Evolutionary conservation across 92 coral and sea anemone genomes (phyloP).

Genomic region (Desmophyllum pertusum): DNA sequence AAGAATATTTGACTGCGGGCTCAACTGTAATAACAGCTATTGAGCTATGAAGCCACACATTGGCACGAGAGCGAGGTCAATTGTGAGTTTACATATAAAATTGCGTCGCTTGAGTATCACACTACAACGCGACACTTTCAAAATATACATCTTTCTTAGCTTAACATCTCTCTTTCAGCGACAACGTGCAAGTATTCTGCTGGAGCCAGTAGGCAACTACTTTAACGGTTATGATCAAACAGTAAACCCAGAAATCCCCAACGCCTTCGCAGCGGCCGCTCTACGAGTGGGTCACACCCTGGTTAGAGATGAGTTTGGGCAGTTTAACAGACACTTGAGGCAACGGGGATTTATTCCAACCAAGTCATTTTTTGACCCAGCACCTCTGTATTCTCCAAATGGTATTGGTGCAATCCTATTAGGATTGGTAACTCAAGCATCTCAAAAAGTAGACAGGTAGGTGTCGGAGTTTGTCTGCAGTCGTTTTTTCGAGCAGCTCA

Average conservation of each 20-base stretch:
- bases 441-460: slow-evolving; percentile 42
- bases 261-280: slow-evolving; percentile 49
- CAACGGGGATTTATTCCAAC: slow-evolving; percentile 20
- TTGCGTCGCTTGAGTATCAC: too few relatives aligned
- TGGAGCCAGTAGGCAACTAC: slow-evolving; percentile 5
- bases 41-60: too few relatives aligned
- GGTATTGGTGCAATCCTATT: slow-evolving; percentile 35
- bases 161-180: slow-evolving; percentile 16
- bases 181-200: neutral
- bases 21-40: too few relatives aligned
- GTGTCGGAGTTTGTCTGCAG: neutral
- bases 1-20: too few relatives aligned
- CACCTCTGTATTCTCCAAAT: slow-evolving; percentile 18
- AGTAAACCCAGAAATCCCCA: slow-evolving; percentile 13
- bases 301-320: slow-evolving; percentile 27
- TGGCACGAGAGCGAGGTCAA: too few relatives aligned
- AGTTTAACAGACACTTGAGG: neutral
- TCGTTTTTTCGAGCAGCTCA: too few relatives aligned
- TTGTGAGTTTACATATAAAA: too few relatives aligned
- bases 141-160: too few relatives aligned
- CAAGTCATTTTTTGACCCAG: slow-evolving; percentile 40
- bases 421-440: slow-evolving; percentile 29
- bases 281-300: slow-evolving; percentile 51
- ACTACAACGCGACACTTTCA: too few relatives aligned
- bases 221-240: slow-evolving; percentile 28